Conservation (phyloP, 2,113 vertebrate genomes). For the Labeo rohita region DNA sequence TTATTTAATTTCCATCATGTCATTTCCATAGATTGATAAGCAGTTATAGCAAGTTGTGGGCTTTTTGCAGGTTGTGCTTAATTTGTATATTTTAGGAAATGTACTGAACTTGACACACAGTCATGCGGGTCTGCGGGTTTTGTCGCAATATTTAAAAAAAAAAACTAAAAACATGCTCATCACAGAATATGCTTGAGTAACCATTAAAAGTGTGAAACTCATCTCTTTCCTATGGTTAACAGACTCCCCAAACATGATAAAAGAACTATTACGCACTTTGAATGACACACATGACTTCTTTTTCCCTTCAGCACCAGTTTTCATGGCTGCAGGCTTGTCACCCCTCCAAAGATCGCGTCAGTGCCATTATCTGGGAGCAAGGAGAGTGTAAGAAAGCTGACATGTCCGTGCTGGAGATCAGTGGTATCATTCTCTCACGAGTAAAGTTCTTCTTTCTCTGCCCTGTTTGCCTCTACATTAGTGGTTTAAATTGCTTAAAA, state of each 20-base stretch:
- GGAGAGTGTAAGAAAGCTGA: slow-evolving; percentile 98
- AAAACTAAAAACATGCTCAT: no score
- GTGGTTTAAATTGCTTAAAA: neutral
- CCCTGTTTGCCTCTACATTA: neutral
- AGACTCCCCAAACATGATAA: neutral
- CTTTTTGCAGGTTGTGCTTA: neutral
- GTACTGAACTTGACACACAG: neutral
- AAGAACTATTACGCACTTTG: neutral
- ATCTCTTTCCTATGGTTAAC: neutral
- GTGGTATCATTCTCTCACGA: slow-evolving; percentile 94
- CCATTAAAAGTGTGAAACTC: no score
- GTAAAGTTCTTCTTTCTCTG: slow-evolving; percentile 69
- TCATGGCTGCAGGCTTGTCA: slow-evolving; percentile 95
- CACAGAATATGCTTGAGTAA: no score
- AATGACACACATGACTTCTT: neutral
- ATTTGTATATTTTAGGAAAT: neutral
- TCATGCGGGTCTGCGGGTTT: neutral
- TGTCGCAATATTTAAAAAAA: neutral
- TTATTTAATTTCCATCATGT: neutral
- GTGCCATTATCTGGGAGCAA: slow-evolving; percentile 96
- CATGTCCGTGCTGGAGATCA: slow-evolving; percentile 97
- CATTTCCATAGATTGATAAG: neutral
- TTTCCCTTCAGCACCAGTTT: slow-evolving; percentile 81
- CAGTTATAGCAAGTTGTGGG: neutral
- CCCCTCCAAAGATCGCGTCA: slow-evolving; percentile 91